Conservation (phyloP, 2,888 invertebrate genomes). For the Drosophila austrosaltans region DNA sequence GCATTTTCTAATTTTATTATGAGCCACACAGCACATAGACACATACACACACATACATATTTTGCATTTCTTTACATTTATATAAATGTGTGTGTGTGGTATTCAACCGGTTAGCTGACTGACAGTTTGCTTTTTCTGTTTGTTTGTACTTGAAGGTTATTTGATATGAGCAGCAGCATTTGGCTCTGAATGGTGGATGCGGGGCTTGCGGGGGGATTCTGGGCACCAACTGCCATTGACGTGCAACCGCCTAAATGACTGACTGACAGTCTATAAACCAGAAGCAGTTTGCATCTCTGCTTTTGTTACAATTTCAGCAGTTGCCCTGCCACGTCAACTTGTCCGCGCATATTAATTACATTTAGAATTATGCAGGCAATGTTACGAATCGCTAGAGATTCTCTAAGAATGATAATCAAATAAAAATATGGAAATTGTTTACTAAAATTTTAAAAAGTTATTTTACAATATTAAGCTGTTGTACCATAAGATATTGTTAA, state of each 20-base stretch:
- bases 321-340: conserved; percentile 1
- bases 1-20: conserved; percentile 57
- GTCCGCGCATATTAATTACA: conserved; percentile 59
- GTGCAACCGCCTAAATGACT: conserved; percentile 13
- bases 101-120: conserved; percentile 20
- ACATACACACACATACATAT: conserved; percentile 17
- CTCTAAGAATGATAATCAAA: neutral
- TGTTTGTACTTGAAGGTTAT: conserved; percentile 71
- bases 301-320: conserved; percentile 5
- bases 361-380: conserved; percentile 51
- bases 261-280: conserved; percentile 14
- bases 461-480: too few relatives aligned
- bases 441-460: too few relatives aligned
- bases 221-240: conserved; percentile 19
- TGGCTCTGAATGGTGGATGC: neutral
- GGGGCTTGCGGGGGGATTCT: neutral
- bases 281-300: conserved; percentile 8
- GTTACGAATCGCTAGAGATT: conserved; percentile 41
- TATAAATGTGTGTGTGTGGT: conserved; percentile 7
- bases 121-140: conserved; percentile 48
- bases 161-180: conserved; percentile 58
- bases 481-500: too few relatives aligned
- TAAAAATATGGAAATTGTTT: neutral
- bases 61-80: conserved; percentile 12
- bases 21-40: conserved; percentile 2